Evolutionary conservation across 2,888 invertebrate genomes (phyloP).

Genomic region (Tetropium fuscum): DNA sequence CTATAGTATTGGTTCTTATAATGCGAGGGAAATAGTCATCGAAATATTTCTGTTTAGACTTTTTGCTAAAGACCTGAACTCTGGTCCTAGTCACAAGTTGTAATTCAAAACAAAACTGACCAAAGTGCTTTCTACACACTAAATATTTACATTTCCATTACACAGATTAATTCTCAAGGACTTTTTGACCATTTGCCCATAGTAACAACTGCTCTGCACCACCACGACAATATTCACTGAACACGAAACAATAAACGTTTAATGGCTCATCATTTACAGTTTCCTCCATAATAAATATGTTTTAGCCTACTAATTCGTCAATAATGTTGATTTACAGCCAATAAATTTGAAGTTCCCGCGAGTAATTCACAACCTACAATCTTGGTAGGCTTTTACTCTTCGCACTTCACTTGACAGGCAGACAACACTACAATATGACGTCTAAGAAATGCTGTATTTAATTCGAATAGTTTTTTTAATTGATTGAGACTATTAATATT

Average conservation of each 20-base stretch:
- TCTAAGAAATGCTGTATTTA: conserved; percentile 24
- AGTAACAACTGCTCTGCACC: conserved; percentile 8
- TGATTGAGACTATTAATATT: too few species aligned
- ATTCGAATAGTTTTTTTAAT: conserved; percentile 15
- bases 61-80: too few species aligned
- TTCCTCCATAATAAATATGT: conserved; percentile 39
- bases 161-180: too few species aligned
- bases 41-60: too few species aligned
- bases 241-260: conserved; percentile 31
- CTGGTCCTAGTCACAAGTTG: too few species aligned
- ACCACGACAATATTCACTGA: conserved; percentile 18
- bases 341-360: conserved; percentile 43
- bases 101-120: too few species aligned
- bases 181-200: conserved; percentile 5
- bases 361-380: conserved; percentile 32
- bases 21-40: too few species aligned
- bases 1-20: too few species aligned
- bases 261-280: conserved; percentile 30
- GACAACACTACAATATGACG: conserved; percentile 22
- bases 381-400: conserved; percentile 23
- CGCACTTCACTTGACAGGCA: conserved; percentile 20
- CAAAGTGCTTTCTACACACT: too few species aligned
- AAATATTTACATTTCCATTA: too few species aligned
- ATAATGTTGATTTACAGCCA: conserved; percentile 43
- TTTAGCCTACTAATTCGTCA: conserved; percentile 40